Conservation (phyloP, 1,140 invertebrate species). For the Panagrolaimus sp. region DNA sequence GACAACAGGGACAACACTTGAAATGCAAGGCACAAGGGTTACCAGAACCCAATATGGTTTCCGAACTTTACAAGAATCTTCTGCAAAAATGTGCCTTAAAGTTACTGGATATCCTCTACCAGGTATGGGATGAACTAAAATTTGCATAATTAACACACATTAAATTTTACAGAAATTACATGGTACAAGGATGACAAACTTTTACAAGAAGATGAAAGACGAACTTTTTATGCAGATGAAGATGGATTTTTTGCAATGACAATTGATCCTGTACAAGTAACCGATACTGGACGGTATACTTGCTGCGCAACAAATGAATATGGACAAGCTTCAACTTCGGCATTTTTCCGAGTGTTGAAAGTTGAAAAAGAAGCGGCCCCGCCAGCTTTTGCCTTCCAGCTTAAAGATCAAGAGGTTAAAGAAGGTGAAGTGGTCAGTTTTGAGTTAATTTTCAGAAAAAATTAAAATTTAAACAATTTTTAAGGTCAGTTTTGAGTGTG, state of each 20-base stretch:
- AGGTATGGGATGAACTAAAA: conserved; percentile 55
- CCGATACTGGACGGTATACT: conserved; percentile 81
- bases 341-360: conserved; percentile 54
- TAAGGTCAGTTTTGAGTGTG: conserved; percentile 56
- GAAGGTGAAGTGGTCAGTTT: conserved; percentile 58
- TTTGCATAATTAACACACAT: conserved; percentile 10
- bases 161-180: conserved; percentile 20
- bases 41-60: conserved; percentile 66
- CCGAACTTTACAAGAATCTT: conserved; percentile 74
- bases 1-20: conserved; percentile 57
- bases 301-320: conserved; percentile 69
- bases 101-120: conserved; percentile 90
- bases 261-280: conserved; percentile 72
- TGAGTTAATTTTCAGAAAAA: too few relatives aligned
- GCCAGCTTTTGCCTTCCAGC: conserved; percentile 45
- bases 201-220: conserved; percentile 71
- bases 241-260: conserved; percentile 81
- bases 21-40: conserved; percentile 59
- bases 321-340: conserved; percentile 57
- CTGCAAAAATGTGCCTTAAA: conserved; percentile 87
- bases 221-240: conserved; percentile 71
- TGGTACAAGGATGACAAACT: conserved; percentile 78
- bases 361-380: conserved; percentile 59
- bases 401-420: conserved; percentile 51
- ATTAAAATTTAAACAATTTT: too few relatives aligned